phyloP scores from a whole-genome alignment of 2,113 vertebrate species.

The Odocoileus virginianus region DNA sequence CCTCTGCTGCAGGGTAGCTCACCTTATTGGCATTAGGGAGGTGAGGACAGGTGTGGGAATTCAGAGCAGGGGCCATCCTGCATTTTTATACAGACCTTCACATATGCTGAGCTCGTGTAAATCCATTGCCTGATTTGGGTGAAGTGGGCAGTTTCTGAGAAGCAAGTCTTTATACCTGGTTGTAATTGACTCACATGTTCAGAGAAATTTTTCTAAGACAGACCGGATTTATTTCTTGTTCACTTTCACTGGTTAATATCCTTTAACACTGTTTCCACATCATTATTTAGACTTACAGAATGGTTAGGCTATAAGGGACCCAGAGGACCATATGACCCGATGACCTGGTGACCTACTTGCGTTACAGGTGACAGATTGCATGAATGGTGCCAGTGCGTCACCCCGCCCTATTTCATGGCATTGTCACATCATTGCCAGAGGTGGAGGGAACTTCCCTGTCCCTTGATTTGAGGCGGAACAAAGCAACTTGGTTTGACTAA shows the following conservation, averaged over 20 bases:
- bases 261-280: constrained; percentile 61
- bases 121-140: constrained; percentile 4
- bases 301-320: neutral
- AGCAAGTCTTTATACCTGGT: neutral
- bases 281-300: constrained; percentile 1
- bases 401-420: neutral
- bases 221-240: constrained; percentile 70
- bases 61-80: neutral
- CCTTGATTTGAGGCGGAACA: neutral
- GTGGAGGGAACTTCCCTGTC: neutral
- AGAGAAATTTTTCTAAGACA: constrained; percentile 72
- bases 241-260: constrained; percentile 65
- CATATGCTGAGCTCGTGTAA: constrained; percentile 39
- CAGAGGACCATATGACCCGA: neutral
- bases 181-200: constrained; percentile 67
- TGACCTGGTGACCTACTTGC: neutral
- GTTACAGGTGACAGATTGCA: neutral
- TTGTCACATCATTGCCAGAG: neutral
- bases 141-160: constrained; percentile 36
- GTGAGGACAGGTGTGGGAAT: neutral
- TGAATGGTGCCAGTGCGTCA: neutral
- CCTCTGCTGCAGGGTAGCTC: neutral
- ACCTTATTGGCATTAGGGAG: constrained; percentile 38
- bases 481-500: neutral
- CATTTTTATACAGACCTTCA: neutral